These are phyloP conservation scores for Cichladusa arquata DNA, from an alignment of 2,113 vertebrate genomes.

Conservation along the genomic window DNA sequence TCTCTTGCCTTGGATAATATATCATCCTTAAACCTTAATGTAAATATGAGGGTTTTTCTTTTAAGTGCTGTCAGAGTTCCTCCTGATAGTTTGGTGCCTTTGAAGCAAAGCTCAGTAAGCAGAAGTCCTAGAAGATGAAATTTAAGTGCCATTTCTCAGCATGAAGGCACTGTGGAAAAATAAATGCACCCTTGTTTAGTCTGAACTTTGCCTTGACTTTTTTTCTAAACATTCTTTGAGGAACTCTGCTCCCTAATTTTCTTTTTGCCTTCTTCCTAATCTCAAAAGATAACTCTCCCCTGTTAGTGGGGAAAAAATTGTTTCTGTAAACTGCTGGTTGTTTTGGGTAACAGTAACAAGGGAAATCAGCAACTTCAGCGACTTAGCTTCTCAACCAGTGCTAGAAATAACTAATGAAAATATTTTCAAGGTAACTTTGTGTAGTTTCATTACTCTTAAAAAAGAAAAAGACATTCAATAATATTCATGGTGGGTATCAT, in stretches of 20 bases:
- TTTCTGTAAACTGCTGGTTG: background rate
- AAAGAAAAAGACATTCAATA: background rate
- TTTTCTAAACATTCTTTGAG: background rate
- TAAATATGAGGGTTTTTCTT: background rate
- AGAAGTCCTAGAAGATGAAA: background rate
- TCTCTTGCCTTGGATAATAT: background rate
- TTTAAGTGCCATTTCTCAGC: background rate
- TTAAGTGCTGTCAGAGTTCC: background rate
- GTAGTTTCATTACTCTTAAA: background rate
- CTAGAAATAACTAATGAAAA: background rate
- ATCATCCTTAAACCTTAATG: background rate
- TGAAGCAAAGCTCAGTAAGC: background rate
- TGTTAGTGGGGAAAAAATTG: background rate
- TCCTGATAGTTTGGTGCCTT: background rate
- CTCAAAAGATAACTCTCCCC: background rate
- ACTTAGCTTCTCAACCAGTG: background rate
- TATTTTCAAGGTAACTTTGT: background rate
- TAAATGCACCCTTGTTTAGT: background rate
- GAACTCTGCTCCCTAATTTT: background rate
- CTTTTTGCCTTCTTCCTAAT: background rate
- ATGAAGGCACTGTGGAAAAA: background rate
- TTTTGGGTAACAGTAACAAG: background rate
- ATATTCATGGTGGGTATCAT: fast-evolving
- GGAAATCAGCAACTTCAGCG: background rate
- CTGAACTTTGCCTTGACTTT: constrained; percentile 13